A percentile compares a stretch with the other conserved stretches of the same genome.
These are phyloP conservation scores for Chelmon rostratus DNA, from an alignment of 2,797 vertebrate species.

Conservation along the genomic window DNA sequence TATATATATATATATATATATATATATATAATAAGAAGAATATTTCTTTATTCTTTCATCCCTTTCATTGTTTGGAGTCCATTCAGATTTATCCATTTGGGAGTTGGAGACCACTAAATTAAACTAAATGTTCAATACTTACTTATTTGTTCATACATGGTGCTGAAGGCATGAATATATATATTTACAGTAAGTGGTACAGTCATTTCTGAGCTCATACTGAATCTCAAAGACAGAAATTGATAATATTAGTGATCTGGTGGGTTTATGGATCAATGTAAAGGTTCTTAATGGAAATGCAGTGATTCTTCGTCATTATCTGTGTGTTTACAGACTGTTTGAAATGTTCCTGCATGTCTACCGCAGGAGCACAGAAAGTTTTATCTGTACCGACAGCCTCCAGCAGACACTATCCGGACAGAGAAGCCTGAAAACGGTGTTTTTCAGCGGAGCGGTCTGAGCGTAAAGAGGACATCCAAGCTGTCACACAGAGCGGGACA, in stretches of 20 bases:
- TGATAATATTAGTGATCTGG: no score
- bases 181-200: neutral
- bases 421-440: neutral
- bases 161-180: neutral
- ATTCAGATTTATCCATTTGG: neutral
- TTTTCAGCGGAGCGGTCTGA: neutral
- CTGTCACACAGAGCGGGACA: slow-evolving; percentile 22
- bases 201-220: no score
- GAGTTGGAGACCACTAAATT: neutral
- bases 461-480: slow-evolving; percentile 6
- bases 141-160: neutral
- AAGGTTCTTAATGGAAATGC: neutral
- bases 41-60: no score
- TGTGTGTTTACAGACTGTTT: neutral
- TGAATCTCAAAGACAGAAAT: neutral
- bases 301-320: neutral
- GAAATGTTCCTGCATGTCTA: no score
- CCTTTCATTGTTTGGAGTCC: no score
- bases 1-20: no score
- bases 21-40: no score
- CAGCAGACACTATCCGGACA: no score
- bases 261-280: neutral
- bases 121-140: neutral
- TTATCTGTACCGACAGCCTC: neutral
- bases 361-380: no score